Base-by-base conservation (phyloP, 2,113 vertebrate species). In the Thymallus thymallus region DNA sequence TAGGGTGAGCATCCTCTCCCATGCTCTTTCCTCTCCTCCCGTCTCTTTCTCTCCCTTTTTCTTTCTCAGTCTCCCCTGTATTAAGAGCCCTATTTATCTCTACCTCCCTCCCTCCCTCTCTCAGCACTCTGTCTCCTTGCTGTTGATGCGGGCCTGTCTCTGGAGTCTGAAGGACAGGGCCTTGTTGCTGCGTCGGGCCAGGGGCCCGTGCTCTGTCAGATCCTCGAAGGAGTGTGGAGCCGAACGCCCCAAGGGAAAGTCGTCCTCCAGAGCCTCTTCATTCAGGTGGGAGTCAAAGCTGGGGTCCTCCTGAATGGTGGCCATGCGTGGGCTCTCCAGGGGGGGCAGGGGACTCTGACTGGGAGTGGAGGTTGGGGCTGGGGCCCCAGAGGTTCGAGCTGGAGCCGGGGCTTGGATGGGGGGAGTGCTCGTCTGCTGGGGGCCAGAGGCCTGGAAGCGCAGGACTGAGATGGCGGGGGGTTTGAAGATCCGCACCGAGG, bases 41-140 rank as follows among this genome's bases (percentile, higher is more conserved):
- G 14, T 20, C 16, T 23, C 22, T 35, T 41, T 62, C 22, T 20
- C 20, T n/a, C n/a, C 58, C 7, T 24, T 79, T 74, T 16, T 61
- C 74, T 81, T 26, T 35, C 22, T 24, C 16, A 30, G 23, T n/a
- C 20, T 58, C 41, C 18, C 22, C 20, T 45, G 32, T 45, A 3
- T 22, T 60, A 35, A n/a, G 71, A 0, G 20, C n/a, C 6, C 5
- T 30, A 30, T 98, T 1, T 75, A 18, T 24, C 61, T 29, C 58
- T 20, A 7, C n/a, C 16, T 22, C 6, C 9, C 9, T 41, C 35
- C 23, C 26, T 14, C 10, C 6, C 9, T 9, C 30, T 30, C 64
- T 30, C 93, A 99, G 92, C 97, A 99, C 80, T 96, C 94, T 0
- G 97, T 99, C 82, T 99, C 97, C 68, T 96, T 98, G 94, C 94